Percentiles rank a stretch among this genome's conserved stretches.
These are phyloP conservation scores for Emys orbicularis DNA, from an alignment of 2,797 vertebrate species.

Conservation along the genomic window DNA sequence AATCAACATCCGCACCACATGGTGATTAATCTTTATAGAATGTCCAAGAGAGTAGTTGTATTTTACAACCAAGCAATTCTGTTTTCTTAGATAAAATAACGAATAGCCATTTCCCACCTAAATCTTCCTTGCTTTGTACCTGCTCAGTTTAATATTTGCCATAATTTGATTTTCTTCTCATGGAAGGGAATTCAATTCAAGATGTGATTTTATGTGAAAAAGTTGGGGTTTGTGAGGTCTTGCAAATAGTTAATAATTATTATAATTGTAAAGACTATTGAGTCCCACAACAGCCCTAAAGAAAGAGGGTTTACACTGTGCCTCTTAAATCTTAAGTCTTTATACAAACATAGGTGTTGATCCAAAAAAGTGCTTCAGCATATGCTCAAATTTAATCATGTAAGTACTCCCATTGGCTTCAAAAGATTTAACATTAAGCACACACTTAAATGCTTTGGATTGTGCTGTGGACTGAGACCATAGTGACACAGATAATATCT, in stretches of 20 bases:
- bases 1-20: not conserved
- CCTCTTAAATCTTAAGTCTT: not conserved
- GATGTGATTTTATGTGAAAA: not conserved
- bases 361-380: not conserved
- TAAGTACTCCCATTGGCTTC: not conserved
- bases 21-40: not conserved
- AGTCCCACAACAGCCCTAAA: not conserved
- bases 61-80: not conserved
- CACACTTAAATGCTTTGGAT: not conserved
- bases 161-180: not conserved
- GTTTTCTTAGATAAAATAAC: not conserved
- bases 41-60: not conserved
- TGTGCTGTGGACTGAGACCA: not conserved
- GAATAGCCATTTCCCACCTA: not conserved
- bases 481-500: not conserved
- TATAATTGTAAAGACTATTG: not conserved
- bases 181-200: not conserved
- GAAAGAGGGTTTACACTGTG: not conserved
- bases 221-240: not conserved
- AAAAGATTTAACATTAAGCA: not conserved
- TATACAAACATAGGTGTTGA: not conserved
- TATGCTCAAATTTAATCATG: not conserved
- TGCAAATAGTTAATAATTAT: not conserved
- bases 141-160: not conserved
- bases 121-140: not conserved